Percentiles rank a stretch among this genome's conserved stretches.
Evolutionary conservation across 2,797 vertebrate genomes (phyloP).

Genomic region (Nothura maculosa): DNA sequence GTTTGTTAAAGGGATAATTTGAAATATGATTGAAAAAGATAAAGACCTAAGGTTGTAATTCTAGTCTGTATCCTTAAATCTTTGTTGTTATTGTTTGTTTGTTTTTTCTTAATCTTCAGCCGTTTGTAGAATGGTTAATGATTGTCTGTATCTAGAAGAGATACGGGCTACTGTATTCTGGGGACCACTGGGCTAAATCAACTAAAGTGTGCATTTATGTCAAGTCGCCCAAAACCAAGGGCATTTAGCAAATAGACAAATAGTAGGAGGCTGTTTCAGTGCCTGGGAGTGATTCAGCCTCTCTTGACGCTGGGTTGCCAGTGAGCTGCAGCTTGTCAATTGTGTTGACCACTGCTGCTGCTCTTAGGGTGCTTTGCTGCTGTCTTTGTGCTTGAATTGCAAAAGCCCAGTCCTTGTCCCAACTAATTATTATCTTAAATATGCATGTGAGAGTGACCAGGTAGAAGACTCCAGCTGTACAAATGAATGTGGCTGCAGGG

Average conservation of each 20-base stretch:
- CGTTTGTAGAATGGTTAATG: not conserved
- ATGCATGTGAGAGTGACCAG: rapidly evolving
- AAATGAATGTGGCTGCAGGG: rapidly evolving
- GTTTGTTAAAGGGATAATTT: not conserved
- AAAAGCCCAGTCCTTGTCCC: not conserved
- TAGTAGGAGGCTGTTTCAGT: not conserved
- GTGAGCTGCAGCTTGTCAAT: constrained; percentile 17
- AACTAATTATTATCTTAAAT: not conserved
- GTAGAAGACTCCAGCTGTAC: not conserved
- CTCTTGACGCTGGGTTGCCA: not conserved
- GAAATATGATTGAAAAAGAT: not conserved
- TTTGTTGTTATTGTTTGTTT: not conserved
- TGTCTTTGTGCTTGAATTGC: not conserved
- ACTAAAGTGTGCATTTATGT: not conserved
- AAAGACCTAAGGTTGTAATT: not conserved
- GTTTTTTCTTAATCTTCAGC: not conserved
- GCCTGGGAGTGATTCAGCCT: not conserved
- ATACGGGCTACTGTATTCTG: constrained; percentile 53
- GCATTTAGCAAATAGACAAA: not conserved
- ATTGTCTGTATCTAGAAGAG: constrained; percentile 6
- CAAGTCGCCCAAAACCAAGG: constrained; percentile 45
- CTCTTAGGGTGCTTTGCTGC: not conserved
- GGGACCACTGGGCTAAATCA: constrained; percentile 20
- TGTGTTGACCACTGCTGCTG: not conserved
- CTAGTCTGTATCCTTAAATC: not conserved